Base-by-base conservation (phyloP, 2,113 vertebrate genomes). In the Rhombomys opimus region DNA sequence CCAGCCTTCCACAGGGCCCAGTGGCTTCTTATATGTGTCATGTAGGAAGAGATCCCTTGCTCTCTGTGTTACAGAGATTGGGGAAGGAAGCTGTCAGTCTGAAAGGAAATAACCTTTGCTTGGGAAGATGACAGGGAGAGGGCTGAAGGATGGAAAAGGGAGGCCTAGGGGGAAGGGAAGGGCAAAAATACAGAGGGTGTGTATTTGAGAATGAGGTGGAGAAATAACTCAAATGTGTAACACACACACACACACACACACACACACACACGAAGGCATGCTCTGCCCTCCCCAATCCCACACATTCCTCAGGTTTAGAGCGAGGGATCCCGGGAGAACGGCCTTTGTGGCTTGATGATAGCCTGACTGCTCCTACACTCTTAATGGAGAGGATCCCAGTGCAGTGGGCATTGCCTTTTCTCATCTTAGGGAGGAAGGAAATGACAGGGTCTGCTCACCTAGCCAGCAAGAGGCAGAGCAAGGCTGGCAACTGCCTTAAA, bases 321-420 rank as follows among this genome's bases (percentile, higher is more conserved):
- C 73, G 57, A 93, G 10, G 15, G 63, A 61, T 63, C 25, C 35
- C 46, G 41, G 70, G 72, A 38, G 54, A 67, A 86, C n/a, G 41
- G 0, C 9, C 20, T 38, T 38, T 23, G 0, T 17, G 35, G 46
- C 61, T 22, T 70, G 57, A 25, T 15, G 7, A 1, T 0, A 32
- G 59, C 32, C 65, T 18, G 20, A 89, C 11, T 13, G 4, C 27
- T 90, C 68, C 63, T 89, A 57, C 3, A 3, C 20, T 73, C 15
- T 41, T 27, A 59, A 41, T 35, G 32, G 76, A 32, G 13, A 1
- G 17, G 57, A 57, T 76, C 54, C 59, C 30, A 3, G 18, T 12
- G 2, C 59, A 2, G 11, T 1, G 32, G 82, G 1, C 38, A 20
- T 63, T 35, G 7, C 17, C 32, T 59, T 85, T 92, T 5, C 65